These are phyloP conservation scores for Platysteira castanea DNA, from an alignment of 2,113 vertebrate genomes.

Conservation along the genomic window DNA sequence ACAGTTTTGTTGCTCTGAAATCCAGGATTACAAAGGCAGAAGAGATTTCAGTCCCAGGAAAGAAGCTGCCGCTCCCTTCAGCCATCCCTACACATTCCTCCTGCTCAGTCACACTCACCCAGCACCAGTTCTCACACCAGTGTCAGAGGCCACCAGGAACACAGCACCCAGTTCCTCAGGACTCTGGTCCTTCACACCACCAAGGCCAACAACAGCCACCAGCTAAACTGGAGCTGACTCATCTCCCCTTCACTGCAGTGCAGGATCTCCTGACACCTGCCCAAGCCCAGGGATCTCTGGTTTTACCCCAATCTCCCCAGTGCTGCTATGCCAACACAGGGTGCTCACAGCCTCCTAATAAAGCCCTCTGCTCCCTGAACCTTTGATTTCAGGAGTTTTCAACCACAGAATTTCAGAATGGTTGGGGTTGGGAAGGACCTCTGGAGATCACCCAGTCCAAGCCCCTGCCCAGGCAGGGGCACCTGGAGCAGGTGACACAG, in stretches of 20 bases:
- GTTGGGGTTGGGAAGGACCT: background rate
- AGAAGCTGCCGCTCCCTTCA: background rate
- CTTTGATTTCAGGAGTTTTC: background rate
- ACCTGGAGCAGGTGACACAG: background rate
- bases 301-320: background rate
- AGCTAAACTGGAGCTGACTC: background rate
- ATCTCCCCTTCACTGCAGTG: no score
- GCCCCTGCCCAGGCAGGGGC: background rate
- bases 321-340: background rate
- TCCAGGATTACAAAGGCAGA: background rate
- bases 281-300: background rate
- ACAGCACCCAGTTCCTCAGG: background rate
- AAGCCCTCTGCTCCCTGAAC: accelerated
- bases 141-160: background rate
- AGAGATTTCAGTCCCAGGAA: accelerated
- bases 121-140: accelerated
- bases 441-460: background rate
- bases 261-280: background rate
- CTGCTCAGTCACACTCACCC: background rate
- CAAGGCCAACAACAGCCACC: background rate
- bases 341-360: background rate
- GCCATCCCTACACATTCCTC: background rate
- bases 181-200: background rate
- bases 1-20: background rate
- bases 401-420: background rate